Conservation (phyloP, 2,888 invertebrate species). For the Drosophila kanekoi region DNA sequence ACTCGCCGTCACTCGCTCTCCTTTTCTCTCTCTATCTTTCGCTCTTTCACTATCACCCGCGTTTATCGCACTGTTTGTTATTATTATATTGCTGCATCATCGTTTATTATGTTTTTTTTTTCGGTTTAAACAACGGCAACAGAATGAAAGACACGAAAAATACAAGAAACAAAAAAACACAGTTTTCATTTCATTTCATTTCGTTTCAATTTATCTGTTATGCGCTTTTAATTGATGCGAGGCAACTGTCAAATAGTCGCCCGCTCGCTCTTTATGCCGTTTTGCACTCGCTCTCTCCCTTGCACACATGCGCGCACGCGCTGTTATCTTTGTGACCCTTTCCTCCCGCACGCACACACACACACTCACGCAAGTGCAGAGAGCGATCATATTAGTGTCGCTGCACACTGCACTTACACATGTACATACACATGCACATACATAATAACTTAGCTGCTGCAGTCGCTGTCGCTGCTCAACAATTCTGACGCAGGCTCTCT, state of each 20-base stretch:
- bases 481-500: constrained; percentile 15
- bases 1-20: constrained; percentile 8
- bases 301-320: constrained; percentile 29
- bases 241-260: constrained; percentile 56
- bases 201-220: constrained; percentile 43
- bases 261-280: constrained; percentile 1
- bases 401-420: constrained; percentile 48
- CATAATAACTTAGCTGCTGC: not conserved
- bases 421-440: not conserved
- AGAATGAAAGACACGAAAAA: constrained; percentile 23
- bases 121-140: constrained; percentile 11
- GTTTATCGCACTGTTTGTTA: constrained; percentile 57
- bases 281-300: constrained; percentile 11
- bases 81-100: constrained; percentile 49
- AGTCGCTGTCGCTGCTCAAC: constrained; percentile 18
- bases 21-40: not conserved
- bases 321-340: constrained; percentile 45
- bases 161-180: constrained; percentile 5
- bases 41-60: constrained; percentile 34
- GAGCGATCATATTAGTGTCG: constrained; percentile 16
- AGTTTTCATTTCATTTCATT: constrained; percentile 34
- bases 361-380: not conserved
- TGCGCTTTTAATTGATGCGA: constrained; percentile 60
- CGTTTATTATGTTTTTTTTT: constrained; percentile 25
- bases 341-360: constrained; percentile 11